A percentile compares a stretch with the other conserved stretches of the same genome.
Evolutionary conservation across 2,113 vertebrate genomes (phyloP).

Genomic region (Callospermophilus lateralis): DNA sequence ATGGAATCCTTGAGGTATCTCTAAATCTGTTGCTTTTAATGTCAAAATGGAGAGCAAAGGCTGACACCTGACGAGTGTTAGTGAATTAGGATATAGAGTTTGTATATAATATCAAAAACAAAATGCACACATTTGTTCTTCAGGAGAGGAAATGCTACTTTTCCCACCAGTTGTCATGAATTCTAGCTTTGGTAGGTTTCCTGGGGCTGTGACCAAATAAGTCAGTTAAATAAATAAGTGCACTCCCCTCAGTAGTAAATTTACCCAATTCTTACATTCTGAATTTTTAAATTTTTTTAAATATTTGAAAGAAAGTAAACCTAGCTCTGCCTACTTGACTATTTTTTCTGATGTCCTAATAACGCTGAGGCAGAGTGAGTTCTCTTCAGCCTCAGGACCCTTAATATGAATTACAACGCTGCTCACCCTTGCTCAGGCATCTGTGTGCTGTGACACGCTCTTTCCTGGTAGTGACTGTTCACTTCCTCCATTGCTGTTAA

Average conservation of each 20-base stretch:
- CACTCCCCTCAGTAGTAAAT: constrained; percentile 93
- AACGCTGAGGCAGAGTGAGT: constrained; percentile 83
- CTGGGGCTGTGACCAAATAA: constrained; percentile 93
- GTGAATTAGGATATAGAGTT: constrained; percentile 89
- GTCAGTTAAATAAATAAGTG: constrained; percentile 92
- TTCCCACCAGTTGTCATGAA: constrained; percentile 89
- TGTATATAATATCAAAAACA: constrained; percentile 91
- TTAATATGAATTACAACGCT: constrained; percentile 84
- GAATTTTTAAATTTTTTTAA: constrained; percentile 78
- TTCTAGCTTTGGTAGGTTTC: constrained; percentile 97
- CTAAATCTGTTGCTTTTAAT: constrained; percentile 94
- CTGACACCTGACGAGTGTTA: constrained; percentile 93
- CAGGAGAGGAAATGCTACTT: constrained; percentile 90
- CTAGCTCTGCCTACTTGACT: constrained; percentile 87
- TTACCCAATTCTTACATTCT: constrained; percentile 90
- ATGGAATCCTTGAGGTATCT: constrained; percentile 95
- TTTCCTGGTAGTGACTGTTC: constrained; percentile 89
- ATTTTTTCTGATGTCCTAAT: constrained; percentile 83
- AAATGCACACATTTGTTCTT: constrained; percentile 91
- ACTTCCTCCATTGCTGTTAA: constrained; percentile 89
- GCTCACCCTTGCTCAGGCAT: constrained; percentile 88
- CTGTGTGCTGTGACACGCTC: constrained; percentile 89
- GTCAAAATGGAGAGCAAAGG: constrained; percentile 98
- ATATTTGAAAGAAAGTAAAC: constrained; percentile 86
- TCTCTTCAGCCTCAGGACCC: constrained; percentile 82